These are phyloP conservation scores for Fissipunctia ypsillon DNA, from an alignment of 2,888 invertebrate species.

Conservation along the genomic window DNA sequence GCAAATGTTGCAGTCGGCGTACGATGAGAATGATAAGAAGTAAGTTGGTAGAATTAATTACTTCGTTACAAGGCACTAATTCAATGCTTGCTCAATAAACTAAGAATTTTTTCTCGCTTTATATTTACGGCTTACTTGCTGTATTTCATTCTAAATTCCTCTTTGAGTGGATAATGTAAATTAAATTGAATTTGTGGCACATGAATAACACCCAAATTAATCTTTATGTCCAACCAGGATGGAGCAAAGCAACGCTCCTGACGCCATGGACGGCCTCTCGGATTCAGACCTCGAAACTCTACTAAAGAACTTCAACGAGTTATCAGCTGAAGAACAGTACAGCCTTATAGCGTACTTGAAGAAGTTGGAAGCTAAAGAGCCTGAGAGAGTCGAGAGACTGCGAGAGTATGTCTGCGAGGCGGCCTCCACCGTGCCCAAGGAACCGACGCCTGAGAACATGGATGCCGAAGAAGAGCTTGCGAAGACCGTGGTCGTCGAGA, in stretches of 20 bases:
- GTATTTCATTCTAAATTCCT: background rate
- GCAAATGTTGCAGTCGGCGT: constrained; percentile 87
- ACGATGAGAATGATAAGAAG: constrained; percentile 85
- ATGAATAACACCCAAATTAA: background rate
- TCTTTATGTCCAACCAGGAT: constrained; percentile 62
- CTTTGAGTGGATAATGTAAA: background rate
- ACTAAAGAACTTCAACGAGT: constrained; percentile 94
- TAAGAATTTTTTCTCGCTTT: background rate
- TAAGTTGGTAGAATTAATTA: constrained; percentile 54
- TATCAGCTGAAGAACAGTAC: constrained; percentile 95
- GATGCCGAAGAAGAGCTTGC: constrained; percentile 9
- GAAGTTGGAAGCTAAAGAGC: constrained; percentile 94
- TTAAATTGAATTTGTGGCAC: background rate
- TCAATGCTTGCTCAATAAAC: background rate
- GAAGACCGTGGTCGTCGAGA: constrained; percentile 83
- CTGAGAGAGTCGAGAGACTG: constrained; percentile 94
- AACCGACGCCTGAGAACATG: constrained; percentile 13
- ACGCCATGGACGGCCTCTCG: constrained; percentile 93
- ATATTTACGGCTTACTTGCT: background rate
- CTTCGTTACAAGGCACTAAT: background rate
- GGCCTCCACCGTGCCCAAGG: constrained; percentile 60
- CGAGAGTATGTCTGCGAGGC: constrained; percentile 93
- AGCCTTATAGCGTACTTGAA: constrained; percentile 95
- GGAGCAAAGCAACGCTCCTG: constrained; percentile 78
- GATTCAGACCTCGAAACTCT: constrained; percentile 95